Evolutionary conservation across 2,113 vertebrate species (phyloP).

Genomic region (Peucedramus taeniatus): DNA sequence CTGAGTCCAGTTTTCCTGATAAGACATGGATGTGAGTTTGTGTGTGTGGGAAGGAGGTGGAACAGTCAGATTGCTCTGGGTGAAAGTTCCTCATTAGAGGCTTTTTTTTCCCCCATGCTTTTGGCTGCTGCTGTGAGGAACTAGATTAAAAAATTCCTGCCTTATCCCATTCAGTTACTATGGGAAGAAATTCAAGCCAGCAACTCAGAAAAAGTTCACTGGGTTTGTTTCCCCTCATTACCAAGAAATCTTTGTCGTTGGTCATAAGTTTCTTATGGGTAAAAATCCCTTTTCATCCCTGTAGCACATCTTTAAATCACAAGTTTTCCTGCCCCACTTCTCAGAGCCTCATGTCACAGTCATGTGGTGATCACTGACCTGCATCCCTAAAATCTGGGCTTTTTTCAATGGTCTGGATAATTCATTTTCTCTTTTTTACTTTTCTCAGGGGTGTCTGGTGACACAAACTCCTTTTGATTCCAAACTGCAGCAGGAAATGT

Average conservation of each 20-base stretch:
- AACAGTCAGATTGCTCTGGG: neutral
- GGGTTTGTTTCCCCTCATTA: neutral
- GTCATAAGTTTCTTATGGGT: neutral
- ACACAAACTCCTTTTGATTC: neutral
- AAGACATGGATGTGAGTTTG: neutral
- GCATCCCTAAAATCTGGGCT: neutral
- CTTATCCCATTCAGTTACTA: neutral
- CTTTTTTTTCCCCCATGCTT: neutral
- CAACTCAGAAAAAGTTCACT: neutral
- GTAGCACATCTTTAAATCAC: neutral
- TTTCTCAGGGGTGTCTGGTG: neutral
- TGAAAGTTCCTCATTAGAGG: neutral
- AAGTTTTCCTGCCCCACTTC: neutral
- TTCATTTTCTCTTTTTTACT: neutral
- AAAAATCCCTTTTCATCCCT: neutral
- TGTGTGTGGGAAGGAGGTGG: neutral
- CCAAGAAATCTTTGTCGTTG: neutral
- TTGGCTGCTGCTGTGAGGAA: neutral
- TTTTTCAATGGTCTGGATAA: neutral
- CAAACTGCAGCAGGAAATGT: neutral
- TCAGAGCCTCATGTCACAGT: neutral
- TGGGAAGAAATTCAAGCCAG: neutral
- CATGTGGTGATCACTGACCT: neutral
- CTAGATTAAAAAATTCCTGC: neutral
- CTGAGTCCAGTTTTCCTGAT: neutral